phyloP scores from a whole-genome alignment of 1,140 invertebrate species.

The Micrasema longulum region DNA sequence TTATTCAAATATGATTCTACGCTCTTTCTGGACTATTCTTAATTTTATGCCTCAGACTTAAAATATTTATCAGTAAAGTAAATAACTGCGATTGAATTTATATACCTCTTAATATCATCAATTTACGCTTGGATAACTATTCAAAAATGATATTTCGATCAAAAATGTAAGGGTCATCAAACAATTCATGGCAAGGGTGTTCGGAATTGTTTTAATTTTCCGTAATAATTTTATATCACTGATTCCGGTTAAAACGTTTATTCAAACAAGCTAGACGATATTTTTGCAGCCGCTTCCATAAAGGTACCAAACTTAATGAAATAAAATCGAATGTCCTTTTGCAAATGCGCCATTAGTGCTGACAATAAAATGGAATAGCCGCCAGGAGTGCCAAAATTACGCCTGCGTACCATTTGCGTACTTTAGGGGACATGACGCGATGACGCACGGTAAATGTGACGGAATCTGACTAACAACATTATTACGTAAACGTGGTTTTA shows the following conservation, averaged over 20 bases:
- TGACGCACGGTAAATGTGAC: too few species aligned
- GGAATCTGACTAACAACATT: too few species aligned
- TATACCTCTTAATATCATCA: not conserved
- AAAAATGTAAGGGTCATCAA: not conserved
- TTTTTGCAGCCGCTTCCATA: slow-evolving; percentile 17
- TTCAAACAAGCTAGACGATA: slow-evolving; percentile 8
- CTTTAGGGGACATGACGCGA: too few species aligned
- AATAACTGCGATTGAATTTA: not conserved
- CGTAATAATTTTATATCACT: slow-evolving; percentile 3
- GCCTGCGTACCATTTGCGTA: slow-evolving; percentile 8
- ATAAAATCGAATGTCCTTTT: slow-evolving; percentile 34
- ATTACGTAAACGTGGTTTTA: too few species aligned
- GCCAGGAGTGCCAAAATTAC: slow-evolving; percentile 23
- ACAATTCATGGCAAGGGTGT: not conserved
- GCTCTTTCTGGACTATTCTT: too few species aligned
- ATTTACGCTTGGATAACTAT: not conserved
- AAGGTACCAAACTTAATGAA: slow-evolving; percentile 33
- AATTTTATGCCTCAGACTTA: too few species aligned
- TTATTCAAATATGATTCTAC: too few species aligned
- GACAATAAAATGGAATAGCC: slow-evolving; percentile 32
- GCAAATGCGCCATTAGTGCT: slow-evolving; percentile 27
- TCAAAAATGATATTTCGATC: not conserved
- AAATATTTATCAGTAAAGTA: not conserved
- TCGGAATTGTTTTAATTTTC: not conserved
- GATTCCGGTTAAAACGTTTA: not conserved